Conservation (phyloP, 1,140 invertebrate species). For the Physella acuta region DNA sequence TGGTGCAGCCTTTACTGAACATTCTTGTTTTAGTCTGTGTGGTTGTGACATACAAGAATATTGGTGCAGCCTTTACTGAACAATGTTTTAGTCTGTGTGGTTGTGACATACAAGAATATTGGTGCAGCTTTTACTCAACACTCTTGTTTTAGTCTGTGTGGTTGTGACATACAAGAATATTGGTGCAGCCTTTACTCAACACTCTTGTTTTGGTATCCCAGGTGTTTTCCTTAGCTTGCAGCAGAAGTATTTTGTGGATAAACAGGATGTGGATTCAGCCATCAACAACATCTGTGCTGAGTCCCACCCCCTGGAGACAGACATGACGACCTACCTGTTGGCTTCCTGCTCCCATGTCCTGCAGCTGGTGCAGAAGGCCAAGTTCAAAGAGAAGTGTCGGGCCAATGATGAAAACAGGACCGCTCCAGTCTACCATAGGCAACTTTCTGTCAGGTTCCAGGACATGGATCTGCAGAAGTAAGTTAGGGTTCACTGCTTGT, state of each 20-base stretch:
- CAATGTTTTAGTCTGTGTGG: no score
- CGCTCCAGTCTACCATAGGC: conserved; percentile 10
- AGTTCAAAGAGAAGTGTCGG: conserved; percentile 22
- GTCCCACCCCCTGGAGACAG: conserved; percentile 68
- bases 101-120: no score
- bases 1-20: no score
- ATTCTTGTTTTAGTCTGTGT: no score
- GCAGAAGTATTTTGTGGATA: conserved; percentile 65
- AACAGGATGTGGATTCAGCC: conserved; percentile 72
- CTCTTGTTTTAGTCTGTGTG: no score
- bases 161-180: no score
- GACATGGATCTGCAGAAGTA: conserved; percentile 39
- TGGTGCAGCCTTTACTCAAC: no score
- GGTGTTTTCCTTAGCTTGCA: conserved; percentile 63
- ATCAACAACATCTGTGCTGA: conserved; percentile 74
- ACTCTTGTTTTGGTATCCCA: conserved; percentile 30
- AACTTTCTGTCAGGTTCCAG: conserved; percentile 41
- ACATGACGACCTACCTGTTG: conserved; percentile 72
- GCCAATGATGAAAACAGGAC: conserved; percentile 22
- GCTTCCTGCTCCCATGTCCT: conserved; percentile 55
- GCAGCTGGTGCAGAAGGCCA: conserved; percentile 33
- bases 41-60: no score
- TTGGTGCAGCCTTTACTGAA: no score
- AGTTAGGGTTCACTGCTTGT: no score
- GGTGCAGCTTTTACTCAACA: no score